phyloP scores from a whole-genome alignment of 2,113 vertebrate species.

The Thomomys bottae region DNA sequence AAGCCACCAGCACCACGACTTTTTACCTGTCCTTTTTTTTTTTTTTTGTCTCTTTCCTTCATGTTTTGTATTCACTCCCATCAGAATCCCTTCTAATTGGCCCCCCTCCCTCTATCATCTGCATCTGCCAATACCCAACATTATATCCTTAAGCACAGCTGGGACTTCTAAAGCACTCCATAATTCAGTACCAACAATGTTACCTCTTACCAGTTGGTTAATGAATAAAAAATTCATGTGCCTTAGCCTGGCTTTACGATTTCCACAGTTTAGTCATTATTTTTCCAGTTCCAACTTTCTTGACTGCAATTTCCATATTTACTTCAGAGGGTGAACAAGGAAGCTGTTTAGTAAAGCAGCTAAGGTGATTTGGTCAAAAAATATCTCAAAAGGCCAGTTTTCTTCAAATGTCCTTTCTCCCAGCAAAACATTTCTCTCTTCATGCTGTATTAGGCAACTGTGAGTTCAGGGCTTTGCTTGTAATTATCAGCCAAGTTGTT shows the following conservation, averaged over 20 bases:
- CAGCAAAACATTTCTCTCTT: not conserved
- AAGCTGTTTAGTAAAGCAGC: not conserved
- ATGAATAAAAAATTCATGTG: not conserved
- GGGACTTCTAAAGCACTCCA: not conserved
- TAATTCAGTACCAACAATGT: not conserved
- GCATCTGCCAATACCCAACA: not conserved
- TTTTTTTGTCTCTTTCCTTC: no score
- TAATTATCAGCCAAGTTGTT: not conserved
- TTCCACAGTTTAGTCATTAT: not conserved
- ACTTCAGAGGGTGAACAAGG: not conserved
- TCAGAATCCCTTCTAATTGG: not conserved
- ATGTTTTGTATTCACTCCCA: no score
- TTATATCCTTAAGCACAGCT: not conserved
- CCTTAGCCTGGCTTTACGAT: not conserved
- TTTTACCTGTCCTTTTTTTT: no score
- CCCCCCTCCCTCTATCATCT: not conserved
- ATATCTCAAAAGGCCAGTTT: not conserved
- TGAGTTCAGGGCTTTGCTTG: not conserved
- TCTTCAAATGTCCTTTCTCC: not conserved
- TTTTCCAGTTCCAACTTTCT: not conserved
- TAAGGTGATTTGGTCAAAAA: slow-evolving; percentile 5
- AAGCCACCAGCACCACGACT: no score
- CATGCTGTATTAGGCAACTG: not conserved
- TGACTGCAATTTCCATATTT: not conserved
- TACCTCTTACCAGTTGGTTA: not conserved